phyloP scores from a whole-genome alignment of 2,113 vertebrate genomes.

The Muscicapa adusta region DNA sequence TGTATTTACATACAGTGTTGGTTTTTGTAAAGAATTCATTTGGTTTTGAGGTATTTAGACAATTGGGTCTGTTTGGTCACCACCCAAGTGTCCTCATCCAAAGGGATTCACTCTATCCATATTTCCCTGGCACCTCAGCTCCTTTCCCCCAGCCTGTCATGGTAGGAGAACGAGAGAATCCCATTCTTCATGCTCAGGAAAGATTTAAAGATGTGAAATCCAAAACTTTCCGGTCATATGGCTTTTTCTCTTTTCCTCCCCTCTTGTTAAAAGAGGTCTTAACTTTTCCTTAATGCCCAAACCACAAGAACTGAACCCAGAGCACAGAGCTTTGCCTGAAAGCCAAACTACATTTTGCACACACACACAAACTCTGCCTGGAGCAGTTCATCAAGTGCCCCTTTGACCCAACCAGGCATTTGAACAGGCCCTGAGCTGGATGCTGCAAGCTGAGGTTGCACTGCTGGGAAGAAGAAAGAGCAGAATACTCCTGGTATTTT shows the following conservation, averaged over 20 bases:
- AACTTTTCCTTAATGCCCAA: constrained; percentile 7
- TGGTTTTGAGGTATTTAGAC: background rate
- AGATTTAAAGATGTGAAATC: constrained; percentile 53
- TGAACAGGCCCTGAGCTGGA: background rate
- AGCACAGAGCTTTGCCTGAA: background rate
- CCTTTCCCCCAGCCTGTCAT: background rate
- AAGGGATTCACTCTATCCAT: background rate
- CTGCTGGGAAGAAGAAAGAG: background rate
- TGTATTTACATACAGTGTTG: background rate
- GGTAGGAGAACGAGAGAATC: background rate
- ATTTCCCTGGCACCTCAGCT: background rate
- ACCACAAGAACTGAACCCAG: constrained; percentile 4
- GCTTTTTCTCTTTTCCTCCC: background rate
- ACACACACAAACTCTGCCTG: background rate
- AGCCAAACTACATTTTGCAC: background rate
- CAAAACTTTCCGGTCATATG: background rate
- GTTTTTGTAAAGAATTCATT: background rate
- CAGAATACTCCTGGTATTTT: background rate
- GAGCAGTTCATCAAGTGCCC: background rate
- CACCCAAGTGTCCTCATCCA: background rate
- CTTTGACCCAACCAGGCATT: background rate
- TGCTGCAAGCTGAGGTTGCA: background rate
- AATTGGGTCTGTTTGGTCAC: background rate
- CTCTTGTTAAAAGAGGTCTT: background rate
- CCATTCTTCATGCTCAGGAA: constrained; percentile 10